Base-by-base conservation (phyloP, 1,140 invertebrate genomes). In the Zaprionus africanus region DNA sequence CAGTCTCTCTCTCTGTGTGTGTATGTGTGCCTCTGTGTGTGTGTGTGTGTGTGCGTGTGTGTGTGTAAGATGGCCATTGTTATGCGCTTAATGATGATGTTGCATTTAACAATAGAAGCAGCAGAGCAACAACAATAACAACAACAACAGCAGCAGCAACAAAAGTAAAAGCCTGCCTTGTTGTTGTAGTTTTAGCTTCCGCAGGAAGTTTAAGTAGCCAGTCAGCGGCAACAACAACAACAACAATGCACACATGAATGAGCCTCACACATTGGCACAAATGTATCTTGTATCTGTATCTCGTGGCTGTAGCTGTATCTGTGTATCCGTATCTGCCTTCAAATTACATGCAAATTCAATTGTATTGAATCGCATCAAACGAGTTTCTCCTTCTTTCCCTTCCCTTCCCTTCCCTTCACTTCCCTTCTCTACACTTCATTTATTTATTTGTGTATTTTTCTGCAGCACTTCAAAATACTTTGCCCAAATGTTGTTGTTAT, bases 61-160 rank as follows among this genome's bases (percentile, higher is more conserved):
- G 53, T 80, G 67, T 65, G 53, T 72, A 51, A 59, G 66, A 67
- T 73, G 63, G 64, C 84, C 81, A 88, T 88, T 88, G 84, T 88
- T 88, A 90, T 71, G 85, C 75, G 71, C 81, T 90, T 88, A 88
- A 88, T 90, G 85, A 88, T 88, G 84, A 88, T 88, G 84, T 88
- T 88, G 85, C 81, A 82, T 87, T 86, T 77, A 86, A 85, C 83
- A 85, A 81, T 63, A 77, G 51, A 53, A 65, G 34, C 79, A 79
- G 69, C 76, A 80, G 68, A 68, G 73, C 62, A 74, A 41, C 43
- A 71, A 41, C 60, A 74, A 41, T 34, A 71, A 41, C 60, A 56
- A 46, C 51, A 57, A 60, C 56, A 61, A 60, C 57, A 54, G 19
- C 24, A 51, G 17, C 53, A 60, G n/a, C 41, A 57, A 24, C 5